These are phyloP conservation scores for Eidolon dupreanum DNA, from an alignment of 2,797 vertebrate genomes.

Conservation along the genomic window DNA sequence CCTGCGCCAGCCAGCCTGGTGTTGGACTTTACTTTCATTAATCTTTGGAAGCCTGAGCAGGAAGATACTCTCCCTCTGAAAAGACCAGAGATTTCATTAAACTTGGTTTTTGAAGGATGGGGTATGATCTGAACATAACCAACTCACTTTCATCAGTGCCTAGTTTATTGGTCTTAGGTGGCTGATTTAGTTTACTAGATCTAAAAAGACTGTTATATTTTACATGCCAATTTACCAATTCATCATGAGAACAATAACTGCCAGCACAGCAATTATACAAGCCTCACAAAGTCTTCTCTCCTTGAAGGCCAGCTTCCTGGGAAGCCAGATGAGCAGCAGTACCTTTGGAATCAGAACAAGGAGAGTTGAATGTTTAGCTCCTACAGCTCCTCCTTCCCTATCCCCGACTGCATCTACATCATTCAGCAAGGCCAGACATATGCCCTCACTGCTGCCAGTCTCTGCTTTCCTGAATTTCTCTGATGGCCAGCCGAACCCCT, in stretches of 20 bases:
- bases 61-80: neutral
- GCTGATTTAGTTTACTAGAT: neutral
- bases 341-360: neutral
- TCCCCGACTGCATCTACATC: neutral
- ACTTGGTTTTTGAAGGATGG: neutral
- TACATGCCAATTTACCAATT: neutral
- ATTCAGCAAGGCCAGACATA: neutral
- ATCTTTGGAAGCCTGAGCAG: neutral
- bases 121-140: neutral
- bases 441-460: neutral
- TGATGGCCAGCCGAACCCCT: neutral
- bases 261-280: neutral
- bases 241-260: neutral
- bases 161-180: neutral
- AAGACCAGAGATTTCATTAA: neutral
- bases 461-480: neutral
- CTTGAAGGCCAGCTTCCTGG: neutral
- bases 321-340: neutral
- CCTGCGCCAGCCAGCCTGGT: neutral
- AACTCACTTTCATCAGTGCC: neutral
- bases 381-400: neutral
- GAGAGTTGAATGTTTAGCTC: neutral
- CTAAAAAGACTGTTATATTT: neutral
- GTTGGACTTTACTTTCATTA: neutral
- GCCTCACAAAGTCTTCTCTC: neutral